Conservation (phyloP, 2,888 invertebrate genomes). For the Hedychridium roseum region DNA sequence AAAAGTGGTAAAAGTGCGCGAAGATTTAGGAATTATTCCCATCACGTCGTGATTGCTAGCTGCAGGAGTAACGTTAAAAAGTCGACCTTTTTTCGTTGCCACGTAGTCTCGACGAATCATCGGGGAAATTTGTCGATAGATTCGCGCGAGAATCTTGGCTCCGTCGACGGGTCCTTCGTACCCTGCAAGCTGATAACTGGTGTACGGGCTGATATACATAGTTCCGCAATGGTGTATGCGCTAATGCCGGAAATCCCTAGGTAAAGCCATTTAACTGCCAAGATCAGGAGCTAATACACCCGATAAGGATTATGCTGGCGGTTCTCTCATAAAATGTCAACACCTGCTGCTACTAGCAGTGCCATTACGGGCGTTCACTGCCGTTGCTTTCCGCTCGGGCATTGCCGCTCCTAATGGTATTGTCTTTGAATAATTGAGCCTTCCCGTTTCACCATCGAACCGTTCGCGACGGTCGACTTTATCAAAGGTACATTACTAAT, state of each 20-base stretch:
- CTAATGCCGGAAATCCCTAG: slow-evolving; percentile 27
- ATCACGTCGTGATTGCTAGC: neutral
- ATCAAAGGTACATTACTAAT: slow-evolving; percentile 37
- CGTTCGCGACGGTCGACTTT: slow-evolving; percentile 16
- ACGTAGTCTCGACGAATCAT: neutral
- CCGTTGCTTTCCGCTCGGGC: too few relatives aligned
- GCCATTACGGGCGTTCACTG: too few relatives aligned
- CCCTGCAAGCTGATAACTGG: too few relatives aligned
- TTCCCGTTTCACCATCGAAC: slow-evolving; percentile 16
- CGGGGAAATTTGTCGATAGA: too few relatives aligned
- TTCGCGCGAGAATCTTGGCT: too few relatives aligned
- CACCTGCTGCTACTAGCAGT: too few relatives aligned
- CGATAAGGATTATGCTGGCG: slow-evolving; percentile 29
- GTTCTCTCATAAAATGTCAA: slow-evolving; percentile 20
- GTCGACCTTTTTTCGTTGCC: neutral
- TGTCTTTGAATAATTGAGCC: slow-evolving; percentile 45
- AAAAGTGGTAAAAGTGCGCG: too few relatives aligned
- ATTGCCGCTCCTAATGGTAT: slow-evolving; percentile 17
- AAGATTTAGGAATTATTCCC: neutral
- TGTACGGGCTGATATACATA: neutral
- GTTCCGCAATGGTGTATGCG: slow-evolving; percentile 5
- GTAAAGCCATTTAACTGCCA: slow-evolving; percentile 23
- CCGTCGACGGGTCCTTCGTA: too few relatives aligned
- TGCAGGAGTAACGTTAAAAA: neutral
- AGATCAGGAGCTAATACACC: slow-evolving; percentile 34